Evolutionary conservation across 1,140 invertebrate genomes (phyloP).

Genomic region (Megathymus violae): DNA sequence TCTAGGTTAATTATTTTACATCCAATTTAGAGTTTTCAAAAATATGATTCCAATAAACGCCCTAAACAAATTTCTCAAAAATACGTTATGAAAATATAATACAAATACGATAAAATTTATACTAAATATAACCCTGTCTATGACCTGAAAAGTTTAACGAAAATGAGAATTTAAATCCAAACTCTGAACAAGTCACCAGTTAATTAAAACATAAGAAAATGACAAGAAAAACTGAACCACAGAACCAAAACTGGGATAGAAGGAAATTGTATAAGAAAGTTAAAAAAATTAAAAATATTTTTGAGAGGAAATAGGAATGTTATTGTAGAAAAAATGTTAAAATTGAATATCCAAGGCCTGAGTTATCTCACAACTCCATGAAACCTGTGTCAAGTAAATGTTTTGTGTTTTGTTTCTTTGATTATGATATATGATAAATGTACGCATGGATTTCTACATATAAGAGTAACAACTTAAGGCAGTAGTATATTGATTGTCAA

Average conservation of each 20-base stretch:
- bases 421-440: conserved; percentile 4
- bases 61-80: conserved; percentile 83
- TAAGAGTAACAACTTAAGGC: conserved; percentile 15
- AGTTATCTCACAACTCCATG: conserved; percentile 67
- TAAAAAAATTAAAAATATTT: conserved; percentile 31
- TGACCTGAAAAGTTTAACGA: conserved; percentile 82
- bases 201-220: conserved; percentile 51
- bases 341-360: conserved; percentile 67
- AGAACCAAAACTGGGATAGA: conserved; percentile 31
- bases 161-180: conserved; percentile 68
- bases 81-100: conserved; percentile 83
- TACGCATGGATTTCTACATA: conserved; percentile 9
- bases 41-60: conserved; percentile 82
- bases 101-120: conserved; percentile 83
- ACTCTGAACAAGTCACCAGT: conserved; percentile 74
- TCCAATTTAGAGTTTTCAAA: conserved; percentile 80
- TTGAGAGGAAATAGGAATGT: conserved; percentile 28
- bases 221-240: conserved; percentile 35
- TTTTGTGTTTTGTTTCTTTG: conserved; percentile 14
- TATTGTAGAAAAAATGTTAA: conserved; percentile 38
- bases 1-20: conserved; percentile 73
- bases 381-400: conserved; percentile 55
- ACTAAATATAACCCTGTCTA: conserved; percentile 84
- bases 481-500: conserved; percentile 27
- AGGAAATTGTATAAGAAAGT: conserved; percentile 26